phyloP scores from a whole-genome alignment of 2,888 invertebrate genomes.

The Maniola hyperantus region DNA sequence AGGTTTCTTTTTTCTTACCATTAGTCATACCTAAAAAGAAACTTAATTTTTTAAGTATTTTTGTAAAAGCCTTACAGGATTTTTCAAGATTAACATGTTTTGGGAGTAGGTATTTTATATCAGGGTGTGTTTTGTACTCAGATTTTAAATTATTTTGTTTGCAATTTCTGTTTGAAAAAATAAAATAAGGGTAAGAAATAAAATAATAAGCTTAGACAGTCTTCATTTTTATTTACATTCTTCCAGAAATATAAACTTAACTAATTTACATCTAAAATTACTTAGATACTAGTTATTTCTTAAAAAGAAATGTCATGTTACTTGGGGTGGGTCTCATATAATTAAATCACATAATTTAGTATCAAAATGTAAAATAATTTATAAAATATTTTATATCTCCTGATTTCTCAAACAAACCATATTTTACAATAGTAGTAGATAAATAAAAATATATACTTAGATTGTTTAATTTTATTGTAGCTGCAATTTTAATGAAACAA shows the following conservation, averaged over 20 bases:
- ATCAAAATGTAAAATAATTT: constrained; percentile 6
- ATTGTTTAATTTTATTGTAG: neutral
- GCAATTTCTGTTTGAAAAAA: constrained; percentile 50
- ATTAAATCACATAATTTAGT: constrained; percentile 55
- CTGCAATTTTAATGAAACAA: neutral
- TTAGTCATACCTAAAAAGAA: too few species aligned
- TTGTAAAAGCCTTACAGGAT: too few species aligned
- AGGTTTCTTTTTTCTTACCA: too few species aligned
- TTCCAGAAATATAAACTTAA: constrained; percentile 53
- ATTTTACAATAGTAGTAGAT: neutral
- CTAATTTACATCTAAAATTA: constrained; percentile 51
- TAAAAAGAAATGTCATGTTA: constrained; percentile 39
- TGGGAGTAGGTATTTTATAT: constrained; percentile 1
- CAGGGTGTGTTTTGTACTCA: constrained; percentile 36
- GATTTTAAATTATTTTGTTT: constrained; percentile 45
- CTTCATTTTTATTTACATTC: constrained; percentile 74
- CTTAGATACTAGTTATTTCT: constrained; percentile 49
- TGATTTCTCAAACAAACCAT: neutral
- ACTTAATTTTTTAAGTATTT: too few species aligned
- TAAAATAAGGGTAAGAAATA: constrained; percentile 67
- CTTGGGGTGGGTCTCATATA: constrained; percentile 69
- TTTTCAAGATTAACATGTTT: too few species aligned
- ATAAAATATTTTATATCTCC: neutral
- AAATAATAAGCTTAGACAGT: constrained; percentile 64
- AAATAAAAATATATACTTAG: neutral